phyloP scores from a whole-genome alignment of 2,113 vertebrate genomes.

The Gallinago undulata region DNA sequence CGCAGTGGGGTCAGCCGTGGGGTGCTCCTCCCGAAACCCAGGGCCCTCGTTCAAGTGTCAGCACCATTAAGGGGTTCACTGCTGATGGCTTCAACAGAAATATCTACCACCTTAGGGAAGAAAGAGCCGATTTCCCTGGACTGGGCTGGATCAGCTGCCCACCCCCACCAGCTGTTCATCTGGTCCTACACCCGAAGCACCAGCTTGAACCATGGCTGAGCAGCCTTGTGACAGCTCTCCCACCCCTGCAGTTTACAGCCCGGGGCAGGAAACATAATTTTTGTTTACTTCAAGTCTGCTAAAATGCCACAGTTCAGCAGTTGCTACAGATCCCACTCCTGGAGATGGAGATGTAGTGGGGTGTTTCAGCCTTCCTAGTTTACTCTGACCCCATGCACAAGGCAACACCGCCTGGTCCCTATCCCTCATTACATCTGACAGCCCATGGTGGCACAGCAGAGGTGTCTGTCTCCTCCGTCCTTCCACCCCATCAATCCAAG shows the following conservation, averaged over 20 bases:
- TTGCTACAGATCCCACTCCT: not conserved
- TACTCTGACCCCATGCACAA: fast-evolving
- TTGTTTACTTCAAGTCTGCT: not conserved
- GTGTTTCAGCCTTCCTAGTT: not conserved
- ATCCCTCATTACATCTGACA: fast-evolving
- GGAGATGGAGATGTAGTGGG: not conserved
- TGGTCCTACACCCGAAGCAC: not conserved
- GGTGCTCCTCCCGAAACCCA: not conserved
- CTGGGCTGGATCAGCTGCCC: not conserved
- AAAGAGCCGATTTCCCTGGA: not conserved
- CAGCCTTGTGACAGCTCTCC: not conserved
- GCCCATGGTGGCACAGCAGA: not conserved
- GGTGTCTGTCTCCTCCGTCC: not conserved
- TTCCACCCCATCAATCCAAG: not conserved
- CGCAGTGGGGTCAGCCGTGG: fast-evolving
- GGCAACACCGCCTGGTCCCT: not conserved
- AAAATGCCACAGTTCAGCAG: not conserved
- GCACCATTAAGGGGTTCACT: not conserved
- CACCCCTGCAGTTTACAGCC: not conserved
- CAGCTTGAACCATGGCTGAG: not conserved
- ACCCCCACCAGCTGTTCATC: not conserved
- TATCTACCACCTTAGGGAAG: not conserved
- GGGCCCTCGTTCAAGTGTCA: not conserved
- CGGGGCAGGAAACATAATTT: not conserved
- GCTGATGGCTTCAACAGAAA: not conserved